phyloP scores from a whole-genome alignment of 1,140 invertebrate genomes.

The Cataglyphis hispanica region DNA sequence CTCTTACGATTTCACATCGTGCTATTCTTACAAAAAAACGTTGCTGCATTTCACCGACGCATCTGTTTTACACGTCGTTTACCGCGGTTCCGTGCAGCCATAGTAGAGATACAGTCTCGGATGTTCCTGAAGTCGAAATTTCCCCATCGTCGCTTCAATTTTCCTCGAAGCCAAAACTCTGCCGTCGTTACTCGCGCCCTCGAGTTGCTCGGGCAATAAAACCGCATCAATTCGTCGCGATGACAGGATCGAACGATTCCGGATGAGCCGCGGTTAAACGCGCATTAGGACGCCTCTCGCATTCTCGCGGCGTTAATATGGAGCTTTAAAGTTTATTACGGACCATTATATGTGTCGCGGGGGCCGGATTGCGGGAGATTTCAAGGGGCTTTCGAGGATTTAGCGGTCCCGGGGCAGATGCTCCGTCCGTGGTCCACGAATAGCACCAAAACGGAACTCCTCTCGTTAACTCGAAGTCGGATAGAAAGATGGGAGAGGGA shows the following conservation, averaged over 20 bases:
- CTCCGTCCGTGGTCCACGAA: conserved; percentile 73
- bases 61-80: conserved; percentile 45
- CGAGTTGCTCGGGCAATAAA: background rate
- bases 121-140: conserved; percentile 4
- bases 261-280: conserved; percentile 1
- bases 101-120: background rate
- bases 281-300: conserved; percentile 18
- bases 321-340: conserved; percentile 78
- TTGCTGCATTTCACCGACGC: conserved; percentile 15
- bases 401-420: conserved; percentile 83
- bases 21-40: conserved; percentile 3
- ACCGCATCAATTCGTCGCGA: conserved; percentile 22
- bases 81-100: background rate
- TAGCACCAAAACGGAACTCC: conserved; percentile 74
- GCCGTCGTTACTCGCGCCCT: background rate
- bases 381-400: conserved; percentile 79
- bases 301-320: conserved; percentile 68
- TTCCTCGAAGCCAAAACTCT: background rate
- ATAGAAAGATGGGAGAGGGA: conserved; percentile 66
- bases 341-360: conserved; percentile 72
- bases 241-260: conserved; percentile 6
- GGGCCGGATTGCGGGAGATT: conserved; percentile 78
- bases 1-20: background rate
- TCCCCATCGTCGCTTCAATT: background rate
- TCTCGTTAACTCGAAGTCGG: conserved; percentile 75